A percentile compares a stretch with the other conserved stretches of the same genome.
phyloP scores from a whole-genome alignment of 2,888 invertebrate genomes.

The Sicus ferrugineus region DNA sequence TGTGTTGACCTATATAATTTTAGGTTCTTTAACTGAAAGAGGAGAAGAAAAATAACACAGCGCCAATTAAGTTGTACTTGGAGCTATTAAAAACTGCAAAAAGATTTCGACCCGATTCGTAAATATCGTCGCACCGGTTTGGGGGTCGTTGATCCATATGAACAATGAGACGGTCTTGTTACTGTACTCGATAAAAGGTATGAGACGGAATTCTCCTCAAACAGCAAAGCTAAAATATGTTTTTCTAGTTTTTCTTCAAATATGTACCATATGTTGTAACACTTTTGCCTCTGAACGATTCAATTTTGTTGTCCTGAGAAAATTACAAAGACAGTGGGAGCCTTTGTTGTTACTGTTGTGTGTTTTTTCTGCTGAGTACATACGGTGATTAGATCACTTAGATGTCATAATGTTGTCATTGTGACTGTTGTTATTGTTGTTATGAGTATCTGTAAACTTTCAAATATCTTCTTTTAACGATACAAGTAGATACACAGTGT shows the following conservation, averaged over 20 bases:
- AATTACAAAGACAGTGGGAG: neutral
- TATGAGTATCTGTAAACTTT: neutral
- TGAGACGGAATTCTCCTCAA: no score
- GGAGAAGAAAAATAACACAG: neutral
- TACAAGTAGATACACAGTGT: neutral
- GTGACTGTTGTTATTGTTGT: neutral
- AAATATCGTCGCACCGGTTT: no score
- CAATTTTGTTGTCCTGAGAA: neutral
- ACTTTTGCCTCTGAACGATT: neutral
- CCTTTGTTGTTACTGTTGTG: neutral
- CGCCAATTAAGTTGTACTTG: no score
- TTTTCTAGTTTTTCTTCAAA: neutral
- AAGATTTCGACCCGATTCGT: no score
- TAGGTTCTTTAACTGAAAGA: constrained; percentile 24
- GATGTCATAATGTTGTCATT: neutral
- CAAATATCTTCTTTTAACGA: neutral
- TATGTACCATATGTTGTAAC: neutral
- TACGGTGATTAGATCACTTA: neutral
- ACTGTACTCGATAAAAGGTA: no score
- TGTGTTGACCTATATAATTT: constrained; percentile 24
- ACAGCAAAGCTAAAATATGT: neutral
- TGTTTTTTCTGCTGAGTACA: neutral
- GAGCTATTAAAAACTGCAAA: no score
- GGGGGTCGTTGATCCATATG: no score
- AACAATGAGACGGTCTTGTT: no score